Base-by-base conservation (phyloP, 2,888 invertebrate genomes). In the Troides aeacus region DNA sequence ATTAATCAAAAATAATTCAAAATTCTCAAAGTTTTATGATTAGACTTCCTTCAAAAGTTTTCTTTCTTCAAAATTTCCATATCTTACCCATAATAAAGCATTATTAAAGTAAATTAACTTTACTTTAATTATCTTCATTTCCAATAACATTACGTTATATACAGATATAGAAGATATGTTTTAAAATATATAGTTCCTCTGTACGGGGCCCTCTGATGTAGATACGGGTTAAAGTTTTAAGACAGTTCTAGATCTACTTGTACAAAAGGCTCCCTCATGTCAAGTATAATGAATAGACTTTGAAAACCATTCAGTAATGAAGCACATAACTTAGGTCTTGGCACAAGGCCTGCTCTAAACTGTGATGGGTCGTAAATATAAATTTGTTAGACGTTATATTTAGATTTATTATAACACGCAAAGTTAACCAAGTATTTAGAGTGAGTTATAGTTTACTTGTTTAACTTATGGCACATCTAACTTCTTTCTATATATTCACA, bases 301-400 rank as follows among this genome's bases (percentile, higher is more conserved):
- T 57, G 23, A 66, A 53, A 56, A 64, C 61, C 62, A 56, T 62
- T 69, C 62, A 50, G 65, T 66, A 66, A 69, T 69, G 65, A 69
- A 69, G 50, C 50, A 66, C 58, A 69, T 69, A 70, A 70, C 65
- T 69, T 69, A 18, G 65, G 30, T 69, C 62, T 65, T 36, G n/a
- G 57, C 65, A 12, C 2, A 12, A 15, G 46, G 2, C 46, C 46
- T 46, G 15, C 12, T 15, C 46, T 39, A 69, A 57, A 53, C 36
- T 62, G 62, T 30, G 65, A 62, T 10, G 62, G 62, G 66, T 66
- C 39, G 15, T 24, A 62, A 69, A 61, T 23, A 42, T 46, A 62
- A 50, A 58, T 69, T 69, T 66, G 57, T 70, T 65, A 58, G 17
- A 39, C 30, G 23, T 60, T 60, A 66, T 50, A 58, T 58, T 58